Conservation (phyloP, 2,797 vertebrate species). For the Alectoris magna region DNA sequence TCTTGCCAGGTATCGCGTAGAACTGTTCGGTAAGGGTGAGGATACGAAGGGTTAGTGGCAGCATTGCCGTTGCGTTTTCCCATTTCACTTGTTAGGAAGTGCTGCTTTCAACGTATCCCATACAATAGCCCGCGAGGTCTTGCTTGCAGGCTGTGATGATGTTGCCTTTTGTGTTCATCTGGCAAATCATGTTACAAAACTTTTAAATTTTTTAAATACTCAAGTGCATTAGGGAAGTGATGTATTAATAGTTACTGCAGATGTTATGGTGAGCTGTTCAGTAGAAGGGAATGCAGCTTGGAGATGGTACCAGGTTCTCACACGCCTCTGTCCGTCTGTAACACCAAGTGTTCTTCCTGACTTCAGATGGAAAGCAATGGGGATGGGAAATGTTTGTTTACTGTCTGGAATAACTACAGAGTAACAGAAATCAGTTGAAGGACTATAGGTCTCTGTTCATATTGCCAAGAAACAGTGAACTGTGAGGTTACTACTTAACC, state of each 20-base stretch:
- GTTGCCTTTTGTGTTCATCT: neutral
- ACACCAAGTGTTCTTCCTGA: neutral
- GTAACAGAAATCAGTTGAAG: neutral
- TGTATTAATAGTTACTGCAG: neutral
- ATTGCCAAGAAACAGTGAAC: neutral
- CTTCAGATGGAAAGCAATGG: neutral
- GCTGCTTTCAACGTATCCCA: neutral
- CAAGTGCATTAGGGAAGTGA: neutral
- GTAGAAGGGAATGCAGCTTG: neutral
- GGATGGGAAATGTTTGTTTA: neutral
- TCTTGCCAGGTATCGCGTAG: neutral
- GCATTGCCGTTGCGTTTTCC: neutral
- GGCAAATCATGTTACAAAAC: neutral
- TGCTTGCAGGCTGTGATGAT: neutral
- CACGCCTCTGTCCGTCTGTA: no score
- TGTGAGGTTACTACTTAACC: neutral
- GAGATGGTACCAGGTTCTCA: neutral
- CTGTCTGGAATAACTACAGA: neutral
- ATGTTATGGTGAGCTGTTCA: neutral
- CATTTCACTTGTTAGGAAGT: neutral
- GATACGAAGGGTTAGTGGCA: neutral
- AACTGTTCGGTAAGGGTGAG: neutral
- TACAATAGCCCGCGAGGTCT: fast-evolving
- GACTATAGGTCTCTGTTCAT: neutral
- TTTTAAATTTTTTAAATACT: neutral